phyloP scores from a whole-genome alignment of 1,140 invertebrate species.

The Cataglyphis hispanica region DNA sequence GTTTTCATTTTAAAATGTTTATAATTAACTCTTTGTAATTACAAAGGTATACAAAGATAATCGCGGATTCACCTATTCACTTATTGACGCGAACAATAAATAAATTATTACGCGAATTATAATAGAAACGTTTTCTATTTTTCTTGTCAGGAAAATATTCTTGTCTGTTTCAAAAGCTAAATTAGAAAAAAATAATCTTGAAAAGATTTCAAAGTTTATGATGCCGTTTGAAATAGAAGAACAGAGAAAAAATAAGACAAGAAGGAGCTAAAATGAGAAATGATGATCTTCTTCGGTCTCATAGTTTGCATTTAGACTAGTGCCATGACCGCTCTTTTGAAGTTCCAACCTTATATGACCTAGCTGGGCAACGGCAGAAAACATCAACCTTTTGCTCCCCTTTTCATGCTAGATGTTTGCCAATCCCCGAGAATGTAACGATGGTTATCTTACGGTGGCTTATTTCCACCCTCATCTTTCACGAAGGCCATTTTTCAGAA shows the following conservation, averaged over 20 bases:
- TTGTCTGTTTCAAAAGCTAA: neutral
- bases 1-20: neutral
- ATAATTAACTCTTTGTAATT: neutral
- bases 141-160: neutral
- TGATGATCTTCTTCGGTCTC: constrained; percentile 19
- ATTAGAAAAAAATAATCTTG: neutral
- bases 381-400: neutral
- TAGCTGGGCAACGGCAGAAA: neutral
- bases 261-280: neutral
- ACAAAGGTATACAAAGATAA: neutral
- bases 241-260: neutral
- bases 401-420: constrained; percentile 36
- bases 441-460: neutral
- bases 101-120: neutral
- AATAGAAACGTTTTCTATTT: neutral
- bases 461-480: neutral
- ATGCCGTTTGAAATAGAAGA: neutral
- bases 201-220: neutral
- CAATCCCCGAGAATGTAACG: constrained; percentile 2
- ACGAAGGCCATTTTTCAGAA: neutral
- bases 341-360: neutral
- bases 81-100: neutral
- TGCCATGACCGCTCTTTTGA: neutral
- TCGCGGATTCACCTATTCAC: neutral
- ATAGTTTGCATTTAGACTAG: constrained; percentile 49